phyloP scores from a whole-genome alignment of 2,888 invertebrate species.

The Patella pellucida region DNA sequence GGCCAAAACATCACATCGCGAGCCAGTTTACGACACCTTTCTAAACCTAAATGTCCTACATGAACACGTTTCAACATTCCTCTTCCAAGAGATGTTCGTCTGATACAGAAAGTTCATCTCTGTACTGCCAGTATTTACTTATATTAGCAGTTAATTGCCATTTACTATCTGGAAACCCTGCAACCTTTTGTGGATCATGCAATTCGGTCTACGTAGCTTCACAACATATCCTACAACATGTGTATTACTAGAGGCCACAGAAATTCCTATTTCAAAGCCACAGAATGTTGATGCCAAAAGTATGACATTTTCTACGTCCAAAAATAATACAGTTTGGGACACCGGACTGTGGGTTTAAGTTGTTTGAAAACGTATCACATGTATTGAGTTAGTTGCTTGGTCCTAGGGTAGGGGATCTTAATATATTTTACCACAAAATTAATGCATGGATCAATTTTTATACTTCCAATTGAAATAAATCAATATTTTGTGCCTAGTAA shows the following conservation, averaged over 20 bases:
- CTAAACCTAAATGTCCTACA: slow-evolving; percentile 21
- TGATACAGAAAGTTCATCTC: slow-evolving; percentile 11
- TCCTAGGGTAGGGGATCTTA: no score
- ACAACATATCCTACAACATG: slow-evolving; percentile 37
- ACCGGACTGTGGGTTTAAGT: no score
- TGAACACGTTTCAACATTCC: slow-evolving; percentile 27
- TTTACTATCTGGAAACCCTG: no score
- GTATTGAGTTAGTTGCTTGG: no score
- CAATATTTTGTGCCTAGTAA: slow-evolving; percentile 37
- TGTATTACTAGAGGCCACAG: no score
- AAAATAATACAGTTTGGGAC: slow-evolving; percentile 46
- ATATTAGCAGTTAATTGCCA: no score
- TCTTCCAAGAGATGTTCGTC: slow-evolving; percentile 9
- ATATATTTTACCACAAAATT: slow-evolving; percentile 29
- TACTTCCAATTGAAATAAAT: slow-evolving; percentile 37
- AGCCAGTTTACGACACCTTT: slow-evolving; percentile 20
- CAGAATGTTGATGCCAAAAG: slow-evolving; percentile 33
- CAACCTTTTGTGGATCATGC: no score
- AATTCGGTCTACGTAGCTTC: no score
- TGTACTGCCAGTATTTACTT: neutral
- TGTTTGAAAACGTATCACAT: no score
- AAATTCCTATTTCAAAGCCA: no score
- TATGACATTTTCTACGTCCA: slow-evolving; percentile 41
- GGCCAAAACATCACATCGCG: slow-evolving; percentile 24
- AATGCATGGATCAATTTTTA: slow-evolving; percentile 38